Evolutionary conservation across 2,113 vertebrate species (phyloP).

Genomic region (Rhizomys pruinosus): DNA sequence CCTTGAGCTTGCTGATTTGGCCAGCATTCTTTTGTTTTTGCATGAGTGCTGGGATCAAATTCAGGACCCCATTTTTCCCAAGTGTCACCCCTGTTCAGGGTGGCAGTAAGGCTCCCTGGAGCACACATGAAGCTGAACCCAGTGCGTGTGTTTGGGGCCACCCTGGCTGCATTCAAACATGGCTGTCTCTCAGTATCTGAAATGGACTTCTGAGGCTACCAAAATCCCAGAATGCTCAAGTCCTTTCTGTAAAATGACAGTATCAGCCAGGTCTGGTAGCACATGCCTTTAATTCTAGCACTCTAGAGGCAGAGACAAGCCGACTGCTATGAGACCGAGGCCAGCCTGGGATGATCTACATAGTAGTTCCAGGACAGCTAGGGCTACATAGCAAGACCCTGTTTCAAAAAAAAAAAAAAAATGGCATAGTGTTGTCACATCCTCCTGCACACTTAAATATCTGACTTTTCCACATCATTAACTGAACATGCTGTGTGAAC

Average conservation of each 20-base stretch:
- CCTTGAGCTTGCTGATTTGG: background rate
- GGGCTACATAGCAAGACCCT: too few relatives aligned
- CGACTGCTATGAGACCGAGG: too few relatives aligned
- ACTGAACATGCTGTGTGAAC: accelerated
- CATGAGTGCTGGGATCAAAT: background rate
- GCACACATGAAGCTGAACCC: too few relatives aligned
- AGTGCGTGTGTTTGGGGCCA: background rate
- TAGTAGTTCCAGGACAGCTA: too few relatives aligned
- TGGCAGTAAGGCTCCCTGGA: background rate
- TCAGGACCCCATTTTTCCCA: background rate
- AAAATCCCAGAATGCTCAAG: background rate
- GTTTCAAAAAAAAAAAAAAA: too few relatives aligned
- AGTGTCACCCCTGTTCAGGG: background rate
- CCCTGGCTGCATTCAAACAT: background rate
- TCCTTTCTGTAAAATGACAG: background rate
- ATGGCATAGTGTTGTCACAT: background rate
- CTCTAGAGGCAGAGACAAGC: too few relatives aligned
- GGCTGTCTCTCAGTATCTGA: background rate
- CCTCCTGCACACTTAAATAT: background rate
- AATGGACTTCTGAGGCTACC: background rate
- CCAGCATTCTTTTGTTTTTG: background rate
- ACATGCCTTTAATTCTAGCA: too few relatives aligned
- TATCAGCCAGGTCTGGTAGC: too few relatives aligned
- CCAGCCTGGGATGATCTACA: too few relatives aligned
- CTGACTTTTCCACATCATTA: background rate